phyloP scores from a whole-genome alignment of 2,113 vertebrate genomes.

The Calidris pugnax region DNA sequence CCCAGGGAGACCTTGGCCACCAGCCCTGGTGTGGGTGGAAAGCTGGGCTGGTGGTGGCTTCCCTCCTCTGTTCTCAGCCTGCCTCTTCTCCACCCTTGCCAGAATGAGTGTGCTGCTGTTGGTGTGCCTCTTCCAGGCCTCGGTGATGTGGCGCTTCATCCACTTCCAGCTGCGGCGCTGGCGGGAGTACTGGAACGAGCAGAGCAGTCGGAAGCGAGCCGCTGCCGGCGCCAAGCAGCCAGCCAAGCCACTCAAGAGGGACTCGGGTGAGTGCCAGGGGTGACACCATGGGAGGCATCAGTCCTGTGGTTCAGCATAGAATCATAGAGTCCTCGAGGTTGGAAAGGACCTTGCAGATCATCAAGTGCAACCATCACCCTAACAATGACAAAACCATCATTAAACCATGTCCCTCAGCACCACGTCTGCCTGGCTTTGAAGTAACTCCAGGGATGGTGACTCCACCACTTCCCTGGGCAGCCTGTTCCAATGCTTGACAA shows the following conservation, averaged over 20 bases:
- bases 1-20: rapidly evolving
- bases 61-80: conserved; percentile 24
- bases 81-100: conserved; percentile 41
- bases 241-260: conserved; percentile 83
- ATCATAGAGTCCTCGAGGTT: too few relatives aligned
- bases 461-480: too few relatives aligned
- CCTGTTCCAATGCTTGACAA: too few relatives aligned
- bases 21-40: rapidly evolving
- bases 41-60: neutral
- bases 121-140: conserved; percentile 92
- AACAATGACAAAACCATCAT: too few relatives aligned
- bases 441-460: too few relatives aligned
- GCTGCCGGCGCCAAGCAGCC: conserved; percentile 72
- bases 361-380: too few relatives aligned
- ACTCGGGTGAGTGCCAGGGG: conserved; percentile 79
- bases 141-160: conserved; percentile 97
- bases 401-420: too few relatives aligned
- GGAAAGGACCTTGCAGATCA: too few relatives aligned
- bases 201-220: conserved; percentile 82
- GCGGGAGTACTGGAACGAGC: conserved; percentile 89
- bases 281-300: neutral
- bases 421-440: too few relatives aligned
- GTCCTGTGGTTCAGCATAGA: neutral
- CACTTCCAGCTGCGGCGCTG: conserved; percentile 95
- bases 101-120: conserved; percentile 90